Conservation (phyloP, 2,888 invertebrate species). For the Perizoma affinitatum region DNA sequence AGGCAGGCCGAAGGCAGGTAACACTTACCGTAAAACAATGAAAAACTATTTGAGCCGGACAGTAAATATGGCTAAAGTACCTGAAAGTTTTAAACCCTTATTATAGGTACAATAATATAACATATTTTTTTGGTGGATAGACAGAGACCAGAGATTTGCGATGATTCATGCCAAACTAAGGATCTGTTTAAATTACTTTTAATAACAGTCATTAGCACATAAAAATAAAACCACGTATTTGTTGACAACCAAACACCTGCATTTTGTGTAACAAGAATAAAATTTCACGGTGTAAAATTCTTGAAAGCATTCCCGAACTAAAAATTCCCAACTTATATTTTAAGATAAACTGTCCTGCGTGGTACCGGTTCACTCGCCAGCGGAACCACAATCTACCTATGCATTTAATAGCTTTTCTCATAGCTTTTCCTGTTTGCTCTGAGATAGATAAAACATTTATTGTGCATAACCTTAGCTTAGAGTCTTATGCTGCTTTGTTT, state of each 20-base stretch:
- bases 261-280: slow-evolving; percentile 10
- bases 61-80: no score
- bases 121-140: background rate
- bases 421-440: no score
- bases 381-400: slow-evolving; percentile 11
- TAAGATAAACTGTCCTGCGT: background rate
- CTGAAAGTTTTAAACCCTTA: no score
- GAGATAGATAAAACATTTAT: no score
- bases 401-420: no score
- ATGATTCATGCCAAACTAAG: background rate
- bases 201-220: background rate
- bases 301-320: slow-evolving; percentile 12
- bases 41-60: no score
- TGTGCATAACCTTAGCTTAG: no score
- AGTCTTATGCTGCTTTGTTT: no score
- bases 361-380: slow-evolving; percentile 8
- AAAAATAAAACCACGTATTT: slow-evolving; percentile 4
- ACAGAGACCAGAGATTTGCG: background rate
- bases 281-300: background rate
- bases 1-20: no score
- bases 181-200: no score
- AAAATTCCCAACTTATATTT: slow-evolving; percentile 25
- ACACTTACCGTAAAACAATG: no score
- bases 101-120: no score
- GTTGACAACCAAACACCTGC: slow-evolving; percentile 6